phyloP scores from a whole-genome alignment of 1,140 invertebrate species.

The Sinonovacula constricta region DNA sequence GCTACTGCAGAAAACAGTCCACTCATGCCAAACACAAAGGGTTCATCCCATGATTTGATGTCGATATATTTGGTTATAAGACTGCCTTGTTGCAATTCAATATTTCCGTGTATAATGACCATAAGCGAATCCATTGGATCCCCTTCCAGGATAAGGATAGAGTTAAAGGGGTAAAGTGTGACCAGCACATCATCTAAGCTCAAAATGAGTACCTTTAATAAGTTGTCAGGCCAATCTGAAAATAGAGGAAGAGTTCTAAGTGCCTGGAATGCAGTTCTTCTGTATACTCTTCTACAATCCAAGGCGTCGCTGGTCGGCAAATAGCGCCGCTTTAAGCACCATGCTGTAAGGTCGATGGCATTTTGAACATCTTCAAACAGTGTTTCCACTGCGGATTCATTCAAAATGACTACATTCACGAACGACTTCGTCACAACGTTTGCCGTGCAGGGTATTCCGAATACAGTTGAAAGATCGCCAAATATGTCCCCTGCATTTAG shows the following conservation, averaged over 20 bases:
- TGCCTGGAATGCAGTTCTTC: background rate
- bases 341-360: slow-evolving; percentile 1
- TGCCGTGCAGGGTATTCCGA: slow-evolving; percentile 5
- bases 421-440: background rate
- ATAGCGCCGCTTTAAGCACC: slow-evolving; percentile 5
- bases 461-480: slow-evolving; percentile 11
- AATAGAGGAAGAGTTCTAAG: background rate
- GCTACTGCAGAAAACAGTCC: background rate
- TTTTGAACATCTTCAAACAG: background rate
- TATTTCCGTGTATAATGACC: background rate
- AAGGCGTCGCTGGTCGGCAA: background rate
- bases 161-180: background rate
- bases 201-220: slow-evolving; percentile 3
- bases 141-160: background rate
- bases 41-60: background rate
- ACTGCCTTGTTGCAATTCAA: slow-evolving; percentile 1
- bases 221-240: background rate
- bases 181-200: background rate
- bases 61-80: background rate
- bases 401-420: background rate
- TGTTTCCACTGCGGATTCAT: background rate
- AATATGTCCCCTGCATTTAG: background rate
- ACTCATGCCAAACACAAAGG: background rate
- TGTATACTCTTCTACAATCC: background rate
- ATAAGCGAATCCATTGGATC: background rate